Evolutionary conservation across 2,797 vertebrate species (phyloP), one percentile per base, ranked within the genome.

Genomic region (Emys orbicularis): DNA sequence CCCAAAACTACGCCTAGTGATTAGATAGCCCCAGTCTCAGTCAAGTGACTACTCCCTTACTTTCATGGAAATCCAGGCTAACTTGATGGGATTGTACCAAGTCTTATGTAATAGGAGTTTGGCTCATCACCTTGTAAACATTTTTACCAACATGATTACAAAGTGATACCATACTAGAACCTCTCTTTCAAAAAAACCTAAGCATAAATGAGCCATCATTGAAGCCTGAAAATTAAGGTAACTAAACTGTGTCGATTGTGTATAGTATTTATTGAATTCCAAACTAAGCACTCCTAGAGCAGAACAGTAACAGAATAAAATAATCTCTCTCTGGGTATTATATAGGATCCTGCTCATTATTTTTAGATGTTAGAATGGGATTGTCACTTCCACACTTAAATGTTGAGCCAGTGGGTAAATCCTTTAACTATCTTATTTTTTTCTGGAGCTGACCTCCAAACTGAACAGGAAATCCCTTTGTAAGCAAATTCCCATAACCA

Each of bases 401-500:
- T 2, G 5, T 77, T 81, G 89, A 95, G 31, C 19, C 81, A 90
- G 89, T 81, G 93, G 90, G 37, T 89, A 96, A 96, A 92, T 96
- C 57, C n/a, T 9, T 90, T n/a, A 88, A 65, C 56, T 79, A 61
- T 82, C 92, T 95, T 97, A 92, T 96, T 97, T 96, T 97, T 88
- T 72, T 61, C 86, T 82, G 80, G 79, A 84, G 29, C 86, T 96
- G 97, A 98, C 97, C 97, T 97, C 95, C 96, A 98, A 97, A 97
- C 96, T 97, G 96, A 72, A 91, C 97, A 98, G 98, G 97, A 98
- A 98, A 98, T 98, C 95, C 94, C 96, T 94, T 89, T 97, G 95
- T 96, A 98, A 98, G 97, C 96, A 97, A 96, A 95, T 98, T 97
- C 98, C 97, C 97, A 98, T 95, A 96, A 76, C 90, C 88, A 94